Evolutionary conservation across 2,113 vertebrate genomes (phyloP).

Genomic region (Channa maculata): DNA sequence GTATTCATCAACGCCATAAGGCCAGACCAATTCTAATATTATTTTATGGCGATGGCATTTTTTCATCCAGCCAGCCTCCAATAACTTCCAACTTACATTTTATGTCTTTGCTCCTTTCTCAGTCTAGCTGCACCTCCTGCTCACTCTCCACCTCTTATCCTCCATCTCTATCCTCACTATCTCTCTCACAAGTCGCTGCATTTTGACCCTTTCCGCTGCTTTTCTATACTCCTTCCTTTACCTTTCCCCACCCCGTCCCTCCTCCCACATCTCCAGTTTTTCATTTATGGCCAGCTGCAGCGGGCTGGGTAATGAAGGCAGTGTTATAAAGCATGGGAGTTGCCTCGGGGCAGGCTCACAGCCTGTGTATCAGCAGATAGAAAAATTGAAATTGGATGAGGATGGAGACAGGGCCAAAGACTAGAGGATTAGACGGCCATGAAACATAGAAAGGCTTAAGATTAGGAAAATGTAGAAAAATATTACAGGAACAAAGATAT

Average conservation of each 20-base stretch:
- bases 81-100: slow-evolving; percentile 69
- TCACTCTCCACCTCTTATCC: slow-evolving; percentile 11
- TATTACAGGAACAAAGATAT: slow-evolving; percentile 24
- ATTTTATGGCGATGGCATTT: slow-evolving; percentile 75
- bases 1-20: slow-evolving; percentile 74
- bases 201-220: slow-evolving; percentile 47
- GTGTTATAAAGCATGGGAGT: slow-evolving; percentile 69
- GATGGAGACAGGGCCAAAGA: slow-evolving; percentile 51
- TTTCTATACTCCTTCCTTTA: slow-evolving; percentile 29
- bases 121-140: slow-evolving; percentile 9
- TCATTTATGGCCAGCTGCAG: slow-evolving; percentile 71
- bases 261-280: slow-evolving; percentile 57
- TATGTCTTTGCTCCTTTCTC: slow-evolving; percentile 54
- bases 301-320: slow-evolving; percentile 66
- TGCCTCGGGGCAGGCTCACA: slow-evolving; percentile 62
- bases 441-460: slow-evolving; percentile 57
- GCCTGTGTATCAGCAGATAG: slow-evolving; percentile 54
- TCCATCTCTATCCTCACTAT: slow-evolving; percentile 27
- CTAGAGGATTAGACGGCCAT: slow-evolving; percentile 53
- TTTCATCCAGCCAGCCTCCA: slow-evolving; percentile 66
- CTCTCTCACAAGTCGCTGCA: slow-evolving; percentile 25
- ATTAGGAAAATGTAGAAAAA: slow-evolving; percentile 49
- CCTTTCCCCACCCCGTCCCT: slow-evolving; percentile 23
- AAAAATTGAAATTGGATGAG: slow-evolving; percentile 58
- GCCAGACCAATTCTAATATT: slow-evolving; percentile 73